Evolutionary conservation across 2,113 vertebrate species (phyloP), one percentile per base, ranked within the genome.

Genomic region (Gavia stellata): DNA sequence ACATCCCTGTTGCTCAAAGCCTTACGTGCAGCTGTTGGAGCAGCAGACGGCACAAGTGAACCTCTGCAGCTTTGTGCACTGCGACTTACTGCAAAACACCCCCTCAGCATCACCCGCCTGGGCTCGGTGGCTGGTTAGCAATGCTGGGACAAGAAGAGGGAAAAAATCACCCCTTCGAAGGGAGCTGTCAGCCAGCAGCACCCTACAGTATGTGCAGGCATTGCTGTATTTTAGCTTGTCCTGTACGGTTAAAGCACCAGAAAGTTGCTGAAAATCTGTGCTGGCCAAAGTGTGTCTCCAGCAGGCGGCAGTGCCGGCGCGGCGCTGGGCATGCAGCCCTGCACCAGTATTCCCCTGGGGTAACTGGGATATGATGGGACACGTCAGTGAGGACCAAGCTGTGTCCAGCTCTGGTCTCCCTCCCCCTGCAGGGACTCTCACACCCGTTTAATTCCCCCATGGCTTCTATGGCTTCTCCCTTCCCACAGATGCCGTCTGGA

Each of bases 41-140:
- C 72, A 71, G 77, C 4, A 26, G 36, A 5, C 0, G 3, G 45
- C 62, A 61, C 24, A 34, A 38, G 17, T 3, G 3, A 92, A 56
- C 21, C 20, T 56, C 42, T 67, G 58, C 34, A 36, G 53, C 34
- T 86, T 50, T 0, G 1, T 16, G 33, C 9, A 1, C 50, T 17
- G 67, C 1, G 7, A 12, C 4, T 11, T 40, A 6, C 33, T 72
- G 59, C 9, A 8, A 12, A 78, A 42, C 49, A 19, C 8, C 40
- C n/a, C 40, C 31, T 40, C 0, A 0, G 40, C 18, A 5, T 47
- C 6, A 29, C 63, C 70, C 3, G 0, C 34, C 38, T 0, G 2
- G 29, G 25, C 45, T 74, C 1, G 1, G 53, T 19, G 55, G 25
- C 74, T 53, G 49, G 7, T 49, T 77, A 14, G 58, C 34, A 61